Base-by-base conservation (phyloP, 2,888 invertebrate species). In the Drosophila falleni region DNA sequence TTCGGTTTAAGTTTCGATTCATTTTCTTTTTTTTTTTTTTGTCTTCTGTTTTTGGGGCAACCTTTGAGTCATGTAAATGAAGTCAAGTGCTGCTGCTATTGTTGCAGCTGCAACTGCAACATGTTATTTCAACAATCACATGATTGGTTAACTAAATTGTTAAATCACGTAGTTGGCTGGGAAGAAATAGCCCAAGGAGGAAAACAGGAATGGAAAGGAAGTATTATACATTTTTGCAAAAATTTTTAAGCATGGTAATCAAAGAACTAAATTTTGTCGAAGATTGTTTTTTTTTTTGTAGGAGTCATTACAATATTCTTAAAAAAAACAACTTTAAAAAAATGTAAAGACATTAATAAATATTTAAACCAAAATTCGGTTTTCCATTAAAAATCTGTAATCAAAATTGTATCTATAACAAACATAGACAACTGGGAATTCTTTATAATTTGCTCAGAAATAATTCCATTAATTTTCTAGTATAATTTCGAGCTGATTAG, bases 41-140 rank as follows among this genome's bases (percentile, higher is more conserved):
- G n/a, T n/a, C n/a, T n/a, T n/a, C n/a, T n/a, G n/a, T n/a, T 62
- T 46, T 50, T 37, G 59, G 56, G 62, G 60, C 60, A 72, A 63
- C 69, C 66, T 74, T 74, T 58, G 71, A 64, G 74, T 33, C 80
- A 71, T 77, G 81, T 78, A 83, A 83, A 83, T 80, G 83, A 78
- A 83, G 83, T 83, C 83, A 83, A 83, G 87, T 83, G 83, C 81
- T 70, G 81, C 74, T 42, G 65, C 55, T 29, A 23, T 15, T 31
- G 53, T 54, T 55, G 62, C 56, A 41, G 58, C 47, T 39, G 50
- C 61, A 42, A 41, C 39, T 47, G 68, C 72, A 87, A 81, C 81
- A 81, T 83, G 74, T 87, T 87, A 83, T 83, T 83, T 80, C 44
- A 63, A 78, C 83, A 87, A 84, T 87, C 83, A 84, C 84, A 83